phyloP scores from a whole-genome alignment of 2,113 vertebrate species.

The Xyrauchen texanus region DNA sequence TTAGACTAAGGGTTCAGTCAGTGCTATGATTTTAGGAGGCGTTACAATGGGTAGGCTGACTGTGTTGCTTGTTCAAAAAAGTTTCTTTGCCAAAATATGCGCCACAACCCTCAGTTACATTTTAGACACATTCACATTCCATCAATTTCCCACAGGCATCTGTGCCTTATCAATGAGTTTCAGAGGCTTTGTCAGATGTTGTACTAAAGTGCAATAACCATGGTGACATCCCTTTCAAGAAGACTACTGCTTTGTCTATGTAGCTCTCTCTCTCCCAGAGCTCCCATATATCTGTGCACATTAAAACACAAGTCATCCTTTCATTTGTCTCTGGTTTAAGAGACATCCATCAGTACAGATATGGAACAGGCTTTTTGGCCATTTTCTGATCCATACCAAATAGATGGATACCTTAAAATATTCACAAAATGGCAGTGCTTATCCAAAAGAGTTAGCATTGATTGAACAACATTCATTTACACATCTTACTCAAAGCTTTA shows the following conservation, averaged over 20 bases:
- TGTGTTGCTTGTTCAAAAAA: constrained; percentile 12
- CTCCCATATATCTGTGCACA: constrained; percentile 25
- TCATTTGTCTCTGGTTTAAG: constrained; percentile 21
- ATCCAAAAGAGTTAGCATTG: constrained; percentile 3
- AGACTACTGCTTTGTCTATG: constrained; percentile 23
- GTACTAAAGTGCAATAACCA: constrained; percentile 46
- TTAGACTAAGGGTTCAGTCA: too few relatives aligned
- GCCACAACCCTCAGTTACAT: constrained; percentile 31
- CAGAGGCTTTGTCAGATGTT: constrained; percentile 29
- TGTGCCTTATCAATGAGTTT: constrained; percentile 36
- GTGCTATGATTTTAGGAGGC: neutral
- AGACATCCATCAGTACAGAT: constrained; percentile 28
- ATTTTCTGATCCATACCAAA: neutral
- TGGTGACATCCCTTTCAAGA: constrained; percentile 39
- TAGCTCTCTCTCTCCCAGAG: neutral
- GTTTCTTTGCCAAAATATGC: constrained; percentile 15
- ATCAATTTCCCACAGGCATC: constrained; percentile 28
- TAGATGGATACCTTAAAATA: constrained; percentile 25
- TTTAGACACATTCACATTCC: constrained; percentile 29
- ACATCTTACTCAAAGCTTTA: neutral
- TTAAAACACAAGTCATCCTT: constrained; percentile 26
- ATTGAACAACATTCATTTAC: neutral
- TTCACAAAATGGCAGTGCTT: constrained; percentile 4
- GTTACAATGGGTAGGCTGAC: neutral
- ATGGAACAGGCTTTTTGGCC: constrained; percentile 8